Evolutionary conservation across 2,888 invertebrate species (phyloP).

Genomic region (Pemphredon lugubris): DNA sequence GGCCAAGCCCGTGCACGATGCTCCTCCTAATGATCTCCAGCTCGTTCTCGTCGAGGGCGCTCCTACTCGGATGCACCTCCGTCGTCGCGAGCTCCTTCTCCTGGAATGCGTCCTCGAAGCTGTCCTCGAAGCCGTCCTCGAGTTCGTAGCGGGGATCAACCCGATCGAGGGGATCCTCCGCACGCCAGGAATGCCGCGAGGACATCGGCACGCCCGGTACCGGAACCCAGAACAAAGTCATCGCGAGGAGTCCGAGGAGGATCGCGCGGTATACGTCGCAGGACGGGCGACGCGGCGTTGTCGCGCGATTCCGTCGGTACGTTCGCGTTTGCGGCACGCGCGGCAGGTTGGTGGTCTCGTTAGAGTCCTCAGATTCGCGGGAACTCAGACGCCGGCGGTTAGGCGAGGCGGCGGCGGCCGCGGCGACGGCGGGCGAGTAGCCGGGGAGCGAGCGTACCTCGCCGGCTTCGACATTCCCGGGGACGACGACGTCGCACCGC

Average conservation of each 20-base stretch:
- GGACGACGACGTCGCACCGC: no score
- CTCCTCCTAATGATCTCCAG: constrained; percentile 76
- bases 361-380: no score
- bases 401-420: no score
- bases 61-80: constrained; percentile 29
- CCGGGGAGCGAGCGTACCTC: no score
- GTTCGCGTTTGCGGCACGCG: no score
- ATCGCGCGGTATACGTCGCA: no score
- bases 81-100: constrained; percentile 41
- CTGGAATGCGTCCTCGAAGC: constrained; percentile 52
- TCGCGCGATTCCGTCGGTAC: no score
- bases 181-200: neutral
- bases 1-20: constrained; percentile 78
- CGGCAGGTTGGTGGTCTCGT: no score
- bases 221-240: constrained; percentile 46
- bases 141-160: constrained; percentile 11
- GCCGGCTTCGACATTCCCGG: no score
- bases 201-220: constrained; percentile 43
- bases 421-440: no score
- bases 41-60: constrained; percentile 65
- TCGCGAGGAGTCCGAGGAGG: constrained; percentile 47
- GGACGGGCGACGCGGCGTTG: no score
- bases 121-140: constrained; percentile 40
- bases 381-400: no score
- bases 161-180: neutral